Evolutionary conservation across 2,888 invertebrate species (phyloP).

Genomic region (Tetragonula carbonaria): DNA sequence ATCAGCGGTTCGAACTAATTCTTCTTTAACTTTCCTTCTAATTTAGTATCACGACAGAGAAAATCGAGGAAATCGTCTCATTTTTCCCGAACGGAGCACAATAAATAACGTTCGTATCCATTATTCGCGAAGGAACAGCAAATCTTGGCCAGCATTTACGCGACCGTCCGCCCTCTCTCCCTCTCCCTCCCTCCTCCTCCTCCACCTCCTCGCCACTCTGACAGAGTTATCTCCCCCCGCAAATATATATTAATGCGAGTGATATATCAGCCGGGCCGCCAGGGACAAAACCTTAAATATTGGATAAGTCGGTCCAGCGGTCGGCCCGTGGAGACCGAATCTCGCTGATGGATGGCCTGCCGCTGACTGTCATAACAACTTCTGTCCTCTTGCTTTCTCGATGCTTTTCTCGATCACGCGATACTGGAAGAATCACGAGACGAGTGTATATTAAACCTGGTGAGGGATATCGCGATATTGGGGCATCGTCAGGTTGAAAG

Average conservation of each 20-base stretch:
- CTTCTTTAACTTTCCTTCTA: background rate
- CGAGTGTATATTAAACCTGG: slow-evolving; percentile 28
- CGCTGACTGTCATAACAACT: slow-evolving; percentile 84
- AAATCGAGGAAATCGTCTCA: background rate
- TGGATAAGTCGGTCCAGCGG: slow-evolving; percentile 82
- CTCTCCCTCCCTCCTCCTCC: background rate
- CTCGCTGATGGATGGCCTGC: slow-evolving; percentile 82
- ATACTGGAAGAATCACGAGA: slow-evolving; percentile 39
- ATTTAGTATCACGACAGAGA: background rate
- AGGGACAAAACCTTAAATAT: slow-evolving; percentile 84
- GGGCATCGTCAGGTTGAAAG: too few relatives aligned
- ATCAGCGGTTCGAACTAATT: background rate
- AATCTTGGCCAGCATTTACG: slow-evolving; percentile 60
- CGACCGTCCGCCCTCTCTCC: slow-evolving; percentile 19
- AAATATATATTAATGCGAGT: slow-evolving; percentile 84
- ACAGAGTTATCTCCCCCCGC: slow-evolving; percentile 77
- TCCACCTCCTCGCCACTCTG: background rate
- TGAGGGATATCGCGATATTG: background rate
- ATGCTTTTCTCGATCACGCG: slow-evolving; percentile 35
- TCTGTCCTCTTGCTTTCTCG: slow-evolving; percentile 58
- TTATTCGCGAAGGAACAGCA: slow-evolving; percentile 53
- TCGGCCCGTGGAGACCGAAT: slow-evolving; percentile 81
- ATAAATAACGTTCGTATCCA: slow-evolving; percentile 46
- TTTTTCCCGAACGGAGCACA: background rate
- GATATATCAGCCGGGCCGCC: slow-evolving; percentile 82